Percentiles rank a stretch among this genome's conserved stretches.
phyloP scores from a whole-genome alignment of 92 coral and sea anemone genomes.

The Anthopleura xanthogrammica region DNA sequence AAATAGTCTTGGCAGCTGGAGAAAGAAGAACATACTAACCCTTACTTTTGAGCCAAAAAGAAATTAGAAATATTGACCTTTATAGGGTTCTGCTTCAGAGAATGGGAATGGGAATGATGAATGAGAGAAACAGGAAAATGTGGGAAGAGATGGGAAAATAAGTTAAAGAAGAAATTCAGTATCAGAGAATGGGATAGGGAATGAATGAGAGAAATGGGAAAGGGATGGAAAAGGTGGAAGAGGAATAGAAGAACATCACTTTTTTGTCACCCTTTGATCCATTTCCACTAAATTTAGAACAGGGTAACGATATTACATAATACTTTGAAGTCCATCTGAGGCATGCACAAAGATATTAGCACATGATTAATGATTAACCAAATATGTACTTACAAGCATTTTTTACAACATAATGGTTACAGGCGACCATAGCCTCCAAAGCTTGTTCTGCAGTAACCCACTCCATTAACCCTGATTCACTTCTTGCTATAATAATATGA shows the following conservation, averaged over 20 bases:
- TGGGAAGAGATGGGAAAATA: too few relatives aligned
- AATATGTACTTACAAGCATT: conserved; percentile 59
- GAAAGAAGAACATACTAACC: conserved; percentile 8
- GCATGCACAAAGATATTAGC: too few relatives aligned
- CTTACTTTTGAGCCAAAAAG: background rate
- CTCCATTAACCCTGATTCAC: conserved; percentile 83
- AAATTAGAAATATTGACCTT: too few relatives aligned
- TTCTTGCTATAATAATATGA: conserved; percentile 45
- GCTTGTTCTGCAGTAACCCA: conserved; percentile 75
- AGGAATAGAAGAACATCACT: background rate
- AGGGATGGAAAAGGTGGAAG: background rate
- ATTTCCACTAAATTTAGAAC: background rate
- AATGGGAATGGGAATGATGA: background rate
- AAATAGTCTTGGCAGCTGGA: conserved; percentile 87
- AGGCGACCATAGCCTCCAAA: conserved; percentile 69
- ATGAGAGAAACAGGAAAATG: background rate
- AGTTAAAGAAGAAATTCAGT: too few relatives aligned
- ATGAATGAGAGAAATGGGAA: background rate
- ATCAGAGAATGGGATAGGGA: too few relatives aligned
- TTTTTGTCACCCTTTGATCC: background rate
- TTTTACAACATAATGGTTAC: conserved; percentile 88
- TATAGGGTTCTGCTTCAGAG: background rate
- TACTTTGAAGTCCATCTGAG: too few relatives aligned
- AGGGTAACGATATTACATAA: too few relatives aligned
- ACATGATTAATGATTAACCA: background rate